Conservation (phyloP, 2,797 vertebrate species). For the Cephalopachus bancanus region DNA sequence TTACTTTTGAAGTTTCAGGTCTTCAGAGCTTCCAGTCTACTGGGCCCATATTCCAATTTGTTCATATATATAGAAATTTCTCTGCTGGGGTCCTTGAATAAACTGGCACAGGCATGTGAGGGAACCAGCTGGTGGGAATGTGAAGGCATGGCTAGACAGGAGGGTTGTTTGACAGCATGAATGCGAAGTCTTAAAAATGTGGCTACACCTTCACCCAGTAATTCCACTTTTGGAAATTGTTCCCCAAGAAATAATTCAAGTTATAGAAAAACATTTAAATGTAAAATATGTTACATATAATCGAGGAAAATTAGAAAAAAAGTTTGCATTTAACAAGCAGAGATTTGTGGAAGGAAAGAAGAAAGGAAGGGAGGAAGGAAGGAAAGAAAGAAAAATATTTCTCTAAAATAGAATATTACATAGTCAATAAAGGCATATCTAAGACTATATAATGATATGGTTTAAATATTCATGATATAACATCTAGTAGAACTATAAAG, state of each 20-base stretch:
- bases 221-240: too few relatives aligned
- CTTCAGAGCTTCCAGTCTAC: background rate
- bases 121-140: background rate
- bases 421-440: background rate
- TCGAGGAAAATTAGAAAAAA: background rate
- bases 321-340: background rate
- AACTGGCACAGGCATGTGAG: background rate
- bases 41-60: background rate
- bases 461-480: background rate
- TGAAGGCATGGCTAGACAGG: background rate
- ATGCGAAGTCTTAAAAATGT: background rate
- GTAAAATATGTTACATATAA: background rate
- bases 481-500: background rate
- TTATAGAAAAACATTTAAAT: slow-evolving; percentile 7
- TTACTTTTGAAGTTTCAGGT: background rate
- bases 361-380: fast-evolving
- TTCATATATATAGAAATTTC: background rate
- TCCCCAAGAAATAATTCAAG: background rate
- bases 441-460: background rate
- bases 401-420: background rate
- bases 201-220: too few relatives aligned
- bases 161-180: background rate
- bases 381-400: background rate
- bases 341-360: background rate
- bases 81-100: background rate